phyloP scores from a whole-genome alignment of 2,888 invertebrate genomes.

The Machimus rusticus region DNA sequence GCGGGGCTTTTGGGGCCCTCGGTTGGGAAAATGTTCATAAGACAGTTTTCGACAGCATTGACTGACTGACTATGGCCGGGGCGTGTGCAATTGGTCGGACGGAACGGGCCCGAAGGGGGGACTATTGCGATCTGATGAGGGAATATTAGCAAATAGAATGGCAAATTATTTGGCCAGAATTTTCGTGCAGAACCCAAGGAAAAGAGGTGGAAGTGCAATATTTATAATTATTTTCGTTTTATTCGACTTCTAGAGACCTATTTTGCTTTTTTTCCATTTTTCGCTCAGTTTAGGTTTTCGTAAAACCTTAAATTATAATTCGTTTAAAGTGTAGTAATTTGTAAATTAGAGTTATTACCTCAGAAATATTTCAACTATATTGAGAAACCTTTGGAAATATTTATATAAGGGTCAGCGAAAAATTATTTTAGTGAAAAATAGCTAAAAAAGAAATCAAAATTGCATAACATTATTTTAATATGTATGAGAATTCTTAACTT shows the following conservation, averaged over 20 bases:
- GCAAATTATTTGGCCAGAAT: neutral
- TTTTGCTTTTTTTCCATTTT: neutral
- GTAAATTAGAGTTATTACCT: neutral
- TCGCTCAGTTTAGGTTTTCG: neutral
- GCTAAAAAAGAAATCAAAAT: no score
- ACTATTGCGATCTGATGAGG: neutral
- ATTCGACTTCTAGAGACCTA: neutral
- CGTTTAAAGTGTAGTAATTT: neutral
- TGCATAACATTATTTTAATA: no score
- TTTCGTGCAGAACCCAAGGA: neutral
- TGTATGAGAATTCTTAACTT: no score
- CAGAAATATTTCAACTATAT: no score
- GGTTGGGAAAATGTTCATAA: neutral
- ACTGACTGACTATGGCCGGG: neutral
- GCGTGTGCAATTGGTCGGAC: neutral
- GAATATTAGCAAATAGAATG: slow-evolving; percentile 7
- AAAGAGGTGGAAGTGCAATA: neutral
- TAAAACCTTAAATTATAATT: neutral
- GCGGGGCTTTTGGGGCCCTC: neutral
- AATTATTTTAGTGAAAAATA: no score
- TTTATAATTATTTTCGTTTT: neutral
- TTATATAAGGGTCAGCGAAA: neutral
- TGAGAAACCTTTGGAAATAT: no score
- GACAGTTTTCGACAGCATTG: slow-evolving; percentile 27
- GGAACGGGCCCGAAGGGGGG: neutral